Conservation (phyloP, 2,797 vertebrate genomes). For the Lutjanus argentimaculatus region DNA sequence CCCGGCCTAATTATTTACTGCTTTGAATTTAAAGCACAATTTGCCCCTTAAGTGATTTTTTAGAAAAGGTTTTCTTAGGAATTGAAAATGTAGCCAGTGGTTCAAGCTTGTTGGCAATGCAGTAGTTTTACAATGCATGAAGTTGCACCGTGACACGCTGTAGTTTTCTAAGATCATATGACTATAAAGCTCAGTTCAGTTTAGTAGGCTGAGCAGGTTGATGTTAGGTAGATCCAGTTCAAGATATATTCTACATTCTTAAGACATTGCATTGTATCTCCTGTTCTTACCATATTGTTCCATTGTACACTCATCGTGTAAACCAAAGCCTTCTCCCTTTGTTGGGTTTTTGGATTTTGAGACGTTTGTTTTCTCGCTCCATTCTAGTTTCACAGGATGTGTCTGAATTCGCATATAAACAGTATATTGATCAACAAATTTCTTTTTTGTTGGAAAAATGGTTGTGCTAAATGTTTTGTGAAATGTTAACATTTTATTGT, state of each 20-base stretch:
- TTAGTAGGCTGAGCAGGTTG: background rate
- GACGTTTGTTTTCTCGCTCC: background rate
- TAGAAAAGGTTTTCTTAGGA: background rate
- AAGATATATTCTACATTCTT: background rate
- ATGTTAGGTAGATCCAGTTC: background rate
- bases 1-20: background rate
- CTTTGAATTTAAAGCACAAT: background rate
- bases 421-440: conserved; percentile 17
- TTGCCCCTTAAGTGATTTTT: background rate
- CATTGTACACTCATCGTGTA: background rate
- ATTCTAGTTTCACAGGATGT: conserved; percentile 10
- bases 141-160: background rate
- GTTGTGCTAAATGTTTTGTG: conserved; percentile 43
- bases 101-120: background rate
- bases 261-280: background rate
- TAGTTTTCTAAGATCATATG: background rate
- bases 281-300: background rate
- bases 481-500: conserved; percentile 37
- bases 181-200: conserved; percentile 5
- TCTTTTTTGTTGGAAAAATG: conserved; percentile 26
- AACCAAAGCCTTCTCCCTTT: background rate
- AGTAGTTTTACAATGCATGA: background rate
- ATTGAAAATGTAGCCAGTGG: background rate
- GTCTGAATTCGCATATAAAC: conserved; percentile 5
- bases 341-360: conserved; percentile 10